Evolutionary conservation across 2,797 vertebrate genomes (phyloP), one percentile per base, ranked within the genome.

Genomic region (Tiaroga cobitis): DNA sequence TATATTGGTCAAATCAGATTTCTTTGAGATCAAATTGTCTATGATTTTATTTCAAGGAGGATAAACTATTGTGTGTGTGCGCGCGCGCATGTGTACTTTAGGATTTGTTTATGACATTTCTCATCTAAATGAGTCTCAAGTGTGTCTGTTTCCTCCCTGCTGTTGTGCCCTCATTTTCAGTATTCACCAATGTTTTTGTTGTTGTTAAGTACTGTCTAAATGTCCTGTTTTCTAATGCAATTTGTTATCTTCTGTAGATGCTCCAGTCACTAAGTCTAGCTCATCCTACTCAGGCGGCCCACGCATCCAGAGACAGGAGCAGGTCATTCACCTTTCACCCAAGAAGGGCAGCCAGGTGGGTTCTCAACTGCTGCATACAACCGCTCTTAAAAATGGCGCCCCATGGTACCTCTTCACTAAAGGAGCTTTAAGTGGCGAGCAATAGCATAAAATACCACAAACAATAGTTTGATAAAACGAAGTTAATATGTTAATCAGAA

Each of bases 311-410:
- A 96, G 98, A 84, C 98, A 99, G 91, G 98, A 99, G 91, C 97
- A 98, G 0, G 97, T 99, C 89, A 97, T 98, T 86, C 98, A 99
- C 85, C 91, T 98, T 87, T 99, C 98, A 90, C 98, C 98, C 4
- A 98, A 98, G 94, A 99, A 98, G 88, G 95, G 97, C 92, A 97
- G 96, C 89, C 98, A 99, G 94, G 98, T 99, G 93, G 87, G 94
- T 29, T 74, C 18, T 24, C 1, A 8, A 51, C 32, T 34, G n/a
- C 19, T 16, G 32, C 34, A 68, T 6, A 63, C 21, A 51, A 29
- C 77, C 9, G 21, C 61, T 32, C 9, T 82, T 51, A 34, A 59
- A 41, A 72, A 41, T 32, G 11, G 8, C 0, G 2, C 21, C 4
- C 3, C 7, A 1, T 67, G 43, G 18, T 51, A 68, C 65, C 78